phyloP scores from a whole-genome alignment of 2,113 vertebrate genomes.

The Rhinoptilus africanus region DNA sequence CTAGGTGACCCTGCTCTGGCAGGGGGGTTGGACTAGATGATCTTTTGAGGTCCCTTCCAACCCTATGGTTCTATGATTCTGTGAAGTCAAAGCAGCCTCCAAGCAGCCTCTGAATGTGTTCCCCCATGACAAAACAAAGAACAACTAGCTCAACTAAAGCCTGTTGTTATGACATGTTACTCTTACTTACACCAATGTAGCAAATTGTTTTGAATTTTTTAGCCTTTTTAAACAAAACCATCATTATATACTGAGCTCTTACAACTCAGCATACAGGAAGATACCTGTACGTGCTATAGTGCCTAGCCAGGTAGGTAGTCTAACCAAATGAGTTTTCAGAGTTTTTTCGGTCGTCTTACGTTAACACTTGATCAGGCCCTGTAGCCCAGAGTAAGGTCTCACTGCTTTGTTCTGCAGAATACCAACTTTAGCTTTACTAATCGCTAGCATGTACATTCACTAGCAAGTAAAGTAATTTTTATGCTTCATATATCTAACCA shows the following conservation, averaged over 20 bases:
- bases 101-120: not conserved
- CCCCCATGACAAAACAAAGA: not conserved
- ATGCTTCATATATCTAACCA: not conserved
- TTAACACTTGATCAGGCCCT: not conserved
- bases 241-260: not conserved
- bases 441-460: not conserved
- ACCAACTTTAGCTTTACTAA: not conserved
- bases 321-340: not conserved
- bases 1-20: too few species aligned
- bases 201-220: not conserved
- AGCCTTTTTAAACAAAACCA: not conserved
- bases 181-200: not conserved
- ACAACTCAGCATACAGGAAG: not conserved
- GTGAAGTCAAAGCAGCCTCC: not conserved
- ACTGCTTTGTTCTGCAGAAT: not conserved
- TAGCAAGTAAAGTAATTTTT: not conserved
- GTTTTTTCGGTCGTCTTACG: not conserved
- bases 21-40: too few species aligned
- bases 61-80: too few species aligned
- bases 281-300: not conserved
- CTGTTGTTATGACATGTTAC: rapidly evolving
- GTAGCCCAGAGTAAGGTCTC: rapidly evolving
- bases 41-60: too few species aligned
- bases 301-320: not conserved
- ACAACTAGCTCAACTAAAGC: not conserved